These are phyloP conservation scores for Chanos chanos DNA, from an alignment of 2,797 vertebrate genomes.

Conservation along the genomic window DNA sequence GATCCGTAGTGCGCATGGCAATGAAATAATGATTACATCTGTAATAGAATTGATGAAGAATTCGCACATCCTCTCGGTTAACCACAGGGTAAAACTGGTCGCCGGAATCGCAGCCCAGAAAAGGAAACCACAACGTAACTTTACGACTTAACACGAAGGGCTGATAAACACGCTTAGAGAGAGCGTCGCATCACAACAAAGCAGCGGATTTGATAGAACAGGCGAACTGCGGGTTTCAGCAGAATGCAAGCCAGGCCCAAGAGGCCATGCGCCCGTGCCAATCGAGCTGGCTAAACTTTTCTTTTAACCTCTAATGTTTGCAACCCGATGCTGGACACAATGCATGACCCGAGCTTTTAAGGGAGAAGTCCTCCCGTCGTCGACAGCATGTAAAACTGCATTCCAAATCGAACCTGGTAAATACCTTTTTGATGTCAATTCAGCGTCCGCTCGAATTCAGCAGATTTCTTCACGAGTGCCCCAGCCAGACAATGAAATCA, in stretches of 20 bases:
- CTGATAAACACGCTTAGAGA: constrained; percentile 49
- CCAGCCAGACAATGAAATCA: constrained; percentile 99
- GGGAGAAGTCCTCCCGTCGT: not conserved
- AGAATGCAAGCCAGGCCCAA: constrained; percentile 56
- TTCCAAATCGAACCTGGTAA: constrained; percentile 47
- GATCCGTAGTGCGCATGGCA: constrained; percentile 71
- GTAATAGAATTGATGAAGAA: constrained; percentile 52
- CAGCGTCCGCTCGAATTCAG: constrained; percentile 75
- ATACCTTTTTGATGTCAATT: constrained; percentile 56
- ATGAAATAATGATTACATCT: constrained; percentile 54
- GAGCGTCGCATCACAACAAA: constrained; percentile 33
- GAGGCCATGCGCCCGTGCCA: constrained; percentile 56
- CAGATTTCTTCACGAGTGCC: constrained; percentile 86
- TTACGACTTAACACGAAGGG: constrained; percentile 31
- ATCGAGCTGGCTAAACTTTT: constrained; percentile 70
- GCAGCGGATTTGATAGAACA: not conserved
- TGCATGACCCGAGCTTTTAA: constrained; percentile 31
- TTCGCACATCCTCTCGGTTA: constrained; percentile 39
- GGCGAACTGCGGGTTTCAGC: not conserved
- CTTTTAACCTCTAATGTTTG: constrained; percentile 63
- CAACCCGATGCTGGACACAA: constrained; percentile 39
- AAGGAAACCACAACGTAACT: constrained; percentile 43
- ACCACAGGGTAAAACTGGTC: constrained; percentile 28
- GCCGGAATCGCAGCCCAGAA: constrained; percentile 10
- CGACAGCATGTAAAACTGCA: not conserved